phyloP scores from a whole-genome alignment of 2,797 vertebrate genomes.

The Eleutherodactylus coqui region DNA sequence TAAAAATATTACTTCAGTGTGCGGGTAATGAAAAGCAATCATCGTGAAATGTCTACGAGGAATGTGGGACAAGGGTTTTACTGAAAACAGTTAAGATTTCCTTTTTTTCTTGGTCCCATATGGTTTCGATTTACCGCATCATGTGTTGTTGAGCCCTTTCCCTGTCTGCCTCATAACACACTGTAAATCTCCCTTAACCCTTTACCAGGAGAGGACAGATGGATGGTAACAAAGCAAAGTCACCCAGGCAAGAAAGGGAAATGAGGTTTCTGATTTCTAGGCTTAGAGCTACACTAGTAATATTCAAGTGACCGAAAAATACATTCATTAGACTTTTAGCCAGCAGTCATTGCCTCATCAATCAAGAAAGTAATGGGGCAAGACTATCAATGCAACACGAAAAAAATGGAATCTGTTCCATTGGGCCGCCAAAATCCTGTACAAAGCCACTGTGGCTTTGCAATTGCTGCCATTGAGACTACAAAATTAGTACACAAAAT shows the following conservation, averaged over 20 bases:
- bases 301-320: not conserved
- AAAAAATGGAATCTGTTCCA: no score
- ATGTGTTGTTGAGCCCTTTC: slow-evolving; percentile 14
- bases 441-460: no score
- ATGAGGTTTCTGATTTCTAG: not conserved
- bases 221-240: not conserved
- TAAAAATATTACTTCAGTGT: slow-evolving; percentile 27
- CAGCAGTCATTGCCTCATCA: not conserved
- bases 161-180: not conserved
- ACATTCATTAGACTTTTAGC: not conserved
- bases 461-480: no score
- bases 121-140: slow-evolving; percentile 25
- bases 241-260: not conserved
- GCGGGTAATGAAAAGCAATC: slow-evolving; percentile 30
- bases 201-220: not conserved
- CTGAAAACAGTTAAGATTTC: slow-evolving; percentile 34
- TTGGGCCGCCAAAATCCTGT: no score
- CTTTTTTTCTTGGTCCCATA: slow-evolving; percentile 28
- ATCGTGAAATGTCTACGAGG: slow-evolving; percentile 13
- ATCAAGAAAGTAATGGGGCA: not conserved
- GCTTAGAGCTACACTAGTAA: not conserved
- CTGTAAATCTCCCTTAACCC: slow-evolving; percentile 31
- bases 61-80: slow-evolving; percentile 32
- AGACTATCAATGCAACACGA: no score
- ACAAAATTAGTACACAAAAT: no score